phyloP scores from a whole-genome alignment of 2,888 invertebrate genomes.

The Orthonychiurus folsomi region DNA sequence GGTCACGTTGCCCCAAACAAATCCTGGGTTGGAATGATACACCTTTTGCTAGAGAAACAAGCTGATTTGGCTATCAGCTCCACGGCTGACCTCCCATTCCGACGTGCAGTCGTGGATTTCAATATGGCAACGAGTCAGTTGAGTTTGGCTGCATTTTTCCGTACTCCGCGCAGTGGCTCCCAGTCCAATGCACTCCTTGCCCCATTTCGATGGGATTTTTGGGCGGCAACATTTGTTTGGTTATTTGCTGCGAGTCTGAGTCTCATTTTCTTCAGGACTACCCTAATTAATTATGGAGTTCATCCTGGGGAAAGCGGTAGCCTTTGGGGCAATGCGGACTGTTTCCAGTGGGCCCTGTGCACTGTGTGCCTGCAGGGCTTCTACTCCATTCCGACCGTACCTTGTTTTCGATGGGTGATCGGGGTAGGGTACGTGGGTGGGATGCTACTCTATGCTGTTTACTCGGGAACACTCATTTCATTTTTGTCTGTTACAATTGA shows the following conservation, averaged over 20 bases:
- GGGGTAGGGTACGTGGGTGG: conserved; percentile 16
- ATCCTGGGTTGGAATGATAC: conserved; percentile 28
- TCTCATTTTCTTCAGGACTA: conserved; percentile 7
- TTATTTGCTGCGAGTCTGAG: neutral
- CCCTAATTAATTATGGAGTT: neutral
- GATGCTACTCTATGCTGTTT: conserved; percentile 21
- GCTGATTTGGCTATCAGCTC: conserved; percentile 27
- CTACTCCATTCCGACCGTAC: conserved; percentile 16
- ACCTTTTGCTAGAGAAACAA: conserved; percentile 15
- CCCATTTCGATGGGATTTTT: conserved; percentile 22
- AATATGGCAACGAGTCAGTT: conserved; percentile 28
- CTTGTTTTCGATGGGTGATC: conserved; percentile 16
- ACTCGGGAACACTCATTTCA: conserved; percentile 26
- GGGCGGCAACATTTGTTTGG: conserved; percentile 16
- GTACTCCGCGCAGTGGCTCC: conserved; percentile 8
- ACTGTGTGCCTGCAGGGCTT: conserved; percentile 20
- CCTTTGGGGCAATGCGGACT: conserved; percentile 16
- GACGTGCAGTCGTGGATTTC: conserved; percentile 25
- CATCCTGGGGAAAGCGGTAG: neutral
- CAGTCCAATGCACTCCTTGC: conserved; percentile 12
- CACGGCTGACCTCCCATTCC: conserved; percentile 20
- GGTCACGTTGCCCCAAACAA: conserved; percentile 18
- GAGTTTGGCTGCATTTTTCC: conserved; percentile 21
- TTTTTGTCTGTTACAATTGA: conserved; percentile 25
- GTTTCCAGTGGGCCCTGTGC: conserved; percentile 21